A percentile compares a stretch with the other conserved stretches of the same genome.
Conservation (phyloP, 2,797 vertebrate genomes). For the Anas acuta region DNA sequence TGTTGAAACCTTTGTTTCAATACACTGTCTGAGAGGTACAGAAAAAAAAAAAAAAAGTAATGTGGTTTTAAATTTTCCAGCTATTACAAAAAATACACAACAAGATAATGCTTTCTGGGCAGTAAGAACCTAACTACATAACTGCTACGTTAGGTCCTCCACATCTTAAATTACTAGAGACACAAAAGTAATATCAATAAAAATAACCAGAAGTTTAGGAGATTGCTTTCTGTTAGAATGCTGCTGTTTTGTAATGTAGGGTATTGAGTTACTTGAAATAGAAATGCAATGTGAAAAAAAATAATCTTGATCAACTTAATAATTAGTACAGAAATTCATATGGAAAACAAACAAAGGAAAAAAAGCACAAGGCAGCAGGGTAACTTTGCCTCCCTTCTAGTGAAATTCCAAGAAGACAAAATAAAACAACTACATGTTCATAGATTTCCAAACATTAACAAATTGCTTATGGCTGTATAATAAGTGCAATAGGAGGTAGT, state of each 20-base stretch:
- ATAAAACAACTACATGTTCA: background rate
- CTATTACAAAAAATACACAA: background rate
- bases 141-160: background rate
- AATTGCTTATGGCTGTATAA: background rate
- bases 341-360: conserved; percentile 35
- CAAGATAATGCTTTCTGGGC: background rate
- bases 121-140: background rate
- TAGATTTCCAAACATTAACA: background rate
- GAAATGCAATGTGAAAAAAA: background rate
- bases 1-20: background rate
- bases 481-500: background rate
- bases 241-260: background rate
- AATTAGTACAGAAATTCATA: background rate
- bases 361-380: background rate
- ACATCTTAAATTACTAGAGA: background rate
- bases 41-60: background rate
- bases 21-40: background rate
- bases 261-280: background rate
- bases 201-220: background rate
- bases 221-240: background rate
- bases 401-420: conserved; percentile 9
- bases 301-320: background rate
- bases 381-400: conserved; percentile 12
- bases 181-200: conserved; percentile 21
- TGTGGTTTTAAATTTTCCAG: background rate